Base-by-base conservation (phyloP, 2,797 vertebrate genomes). In the Ambastaia sidthimunki region DNA sequence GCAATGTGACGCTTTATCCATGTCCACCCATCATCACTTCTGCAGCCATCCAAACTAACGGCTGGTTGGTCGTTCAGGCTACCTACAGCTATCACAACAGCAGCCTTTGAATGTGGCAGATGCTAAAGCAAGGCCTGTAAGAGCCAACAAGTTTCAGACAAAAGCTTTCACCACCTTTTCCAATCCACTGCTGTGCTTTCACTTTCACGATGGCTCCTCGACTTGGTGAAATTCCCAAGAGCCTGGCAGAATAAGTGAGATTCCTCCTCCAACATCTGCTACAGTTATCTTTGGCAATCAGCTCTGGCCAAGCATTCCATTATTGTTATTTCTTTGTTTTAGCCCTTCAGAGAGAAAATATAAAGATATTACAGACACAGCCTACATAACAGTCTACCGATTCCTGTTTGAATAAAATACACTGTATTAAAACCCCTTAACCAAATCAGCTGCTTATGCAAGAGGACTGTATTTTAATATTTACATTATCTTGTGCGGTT, bases 241-340 rank as follows among this genome's bases (percentile, higher is more conserved):
- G 90, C 16, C 74, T 86, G 75, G 85, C 80, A 85, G 83, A 90
- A 88, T 85, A 65, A 57, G 78, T 83, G 80, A 89, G 86, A 85
- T 88, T 83, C 84, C 82, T 89, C 80, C 81, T 76, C 80, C 79
- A 78, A 88, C 86, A 87, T 92, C 89, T 92, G 89, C 84, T 89
- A 78, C 44, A 74, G 83, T 88, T 88, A 89, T 90, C 80, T 79
- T 86, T 90, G 80, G 85, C 87, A 82, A 74, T 85, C 67, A 73
- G 68, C 65, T 84, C 89, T 89, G 90, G 77, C 75, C 80, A 81
- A 23, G 89, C 59, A 81, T 88, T 89, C 88, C 86, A 85, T 80
- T 60, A 76, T 74, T 75, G 84, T 72, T 85, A 80, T 87, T 85
- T 84, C 86, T 92, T 90, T 86, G 82, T 90, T 92, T 28, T 88